Evolutionary conservation across 1,140 invertebrate genomes (phyloP).

Genomic region (Trypoxylus dichotomus): DNA sequence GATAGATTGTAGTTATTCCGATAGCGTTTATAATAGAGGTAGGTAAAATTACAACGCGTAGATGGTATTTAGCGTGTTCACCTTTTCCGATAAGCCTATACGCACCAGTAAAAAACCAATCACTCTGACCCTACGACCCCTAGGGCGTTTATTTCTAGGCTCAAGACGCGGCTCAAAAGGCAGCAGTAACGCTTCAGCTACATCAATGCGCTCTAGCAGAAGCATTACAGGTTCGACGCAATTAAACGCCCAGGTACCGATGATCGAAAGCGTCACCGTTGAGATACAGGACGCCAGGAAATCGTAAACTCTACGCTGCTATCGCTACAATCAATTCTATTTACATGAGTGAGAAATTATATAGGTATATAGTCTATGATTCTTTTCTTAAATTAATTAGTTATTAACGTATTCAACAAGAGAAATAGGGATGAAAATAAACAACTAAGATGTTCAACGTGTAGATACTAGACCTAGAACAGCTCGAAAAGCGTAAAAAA

Average conservation of each 20-base stretch:
- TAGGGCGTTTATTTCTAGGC: slow-evolving; percentile 61
- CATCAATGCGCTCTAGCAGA: slow-evolving; percentile 59
- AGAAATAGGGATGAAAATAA: no score
- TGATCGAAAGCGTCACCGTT: slow-evolving; percentile 61
- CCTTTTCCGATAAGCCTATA: neutral
- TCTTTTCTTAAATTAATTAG: no score
- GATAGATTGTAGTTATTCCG: neutral
- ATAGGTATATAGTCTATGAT: neutral
- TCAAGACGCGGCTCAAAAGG: slow-evolving; percentile 67
- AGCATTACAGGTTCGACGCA: slow-evolving; percentile 40
- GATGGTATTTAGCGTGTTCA: neutral
- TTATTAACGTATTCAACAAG: no score
- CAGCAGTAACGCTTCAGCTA: slow-evolving; percentile 67
- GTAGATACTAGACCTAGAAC: no score
- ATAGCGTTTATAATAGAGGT: no score
- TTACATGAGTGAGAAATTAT: neutral
- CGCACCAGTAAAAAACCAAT: slow-evolving; percentile 29
- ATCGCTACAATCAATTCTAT: neutral
- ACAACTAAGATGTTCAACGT: no score
- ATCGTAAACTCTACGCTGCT: neutral
- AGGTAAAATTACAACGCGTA: no score
- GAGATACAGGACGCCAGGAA: slow-evolving; percentile 54
- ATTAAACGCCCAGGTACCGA: slow-evolving; percentile 41
- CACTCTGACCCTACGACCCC: slow-evolving; percentile 41
- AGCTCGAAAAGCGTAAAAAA: no score